phyloP scores from a whole-genome alignment of 2,113 vertebrate species.

The Thunnus maccoyii region DNA sequence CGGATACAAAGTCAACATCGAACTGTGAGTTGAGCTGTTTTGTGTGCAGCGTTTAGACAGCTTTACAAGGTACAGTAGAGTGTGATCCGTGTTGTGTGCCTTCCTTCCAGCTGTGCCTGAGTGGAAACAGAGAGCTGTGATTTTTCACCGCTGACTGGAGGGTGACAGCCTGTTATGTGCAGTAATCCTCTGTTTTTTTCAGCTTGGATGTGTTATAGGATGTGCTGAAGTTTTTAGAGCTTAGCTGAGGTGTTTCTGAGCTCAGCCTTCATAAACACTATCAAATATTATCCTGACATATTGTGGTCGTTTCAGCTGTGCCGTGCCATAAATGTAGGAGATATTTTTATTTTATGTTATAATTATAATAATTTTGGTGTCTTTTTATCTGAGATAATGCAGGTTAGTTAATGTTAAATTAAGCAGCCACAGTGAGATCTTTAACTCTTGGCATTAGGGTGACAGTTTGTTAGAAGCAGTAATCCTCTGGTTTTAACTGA shows the following conservation, averaged over 20 bases:
- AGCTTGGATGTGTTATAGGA: constrained; percentile 35
- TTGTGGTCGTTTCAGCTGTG: neutral
- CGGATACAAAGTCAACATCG: neutral
- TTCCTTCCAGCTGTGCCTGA: constrained; percentile 47
- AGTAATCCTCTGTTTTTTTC: constrained; percentile 46
- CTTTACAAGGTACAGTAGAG: constrained; percentile 7
- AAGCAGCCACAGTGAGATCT: neutral
- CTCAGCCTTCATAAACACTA: constrained; percentile 24
- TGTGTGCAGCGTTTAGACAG: neutral
- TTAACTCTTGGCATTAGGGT: neutral
- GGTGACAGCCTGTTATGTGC: constrained; percentile 45
- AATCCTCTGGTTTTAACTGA: constrained; percentile 36
- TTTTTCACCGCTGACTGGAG: constrained; percentile 20
- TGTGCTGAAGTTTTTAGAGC: constrained; percentile 26
- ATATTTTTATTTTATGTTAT: neutral
- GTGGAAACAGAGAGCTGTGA: constrained; percentile 63
- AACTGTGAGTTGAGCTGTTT: constrained; percentile 8
- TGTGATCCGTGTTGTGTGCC: neutral
- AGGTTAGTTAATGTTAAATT: neutral
- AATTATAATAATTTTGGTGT: neutral
- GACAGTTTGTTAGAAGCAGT: constrained; percentile 13
- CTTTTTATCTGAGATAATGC: neutral
- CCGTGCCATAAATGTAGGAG: neutral
- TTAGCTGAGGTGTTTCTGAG: constrained; percentile 61
- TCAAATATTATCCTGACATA: constrained; percentile 24